Evolutionary conservation across 2,113 vertebrate species (phyloP).

Genomic region (Oryctolagus cuniculus): mOryCun1.1 NC_091449.1:55812001-55812500

Average conservation of each 20-base stretch:
- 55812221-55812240: neutral
- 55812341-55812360: neutral
- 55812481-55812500: neutral
- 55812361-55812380: neutral
- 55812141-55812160: neutral
- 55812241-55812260: neutral
- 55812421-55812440: neutral
- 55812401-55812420: neutral
- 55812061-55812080: neutral
- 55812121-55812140: neutral
- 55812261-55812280: neutral
- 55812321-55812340: neutral
- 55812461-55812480: neutral
- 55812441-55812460: neutral
- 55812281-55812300: neutral
- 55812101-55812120: too few species aligned
- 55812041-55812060: neutral
- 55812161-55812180: neutral
- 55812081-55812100: neutral
- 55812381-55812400: neutral
- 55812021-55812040: neutral
- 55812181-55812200: neutral
- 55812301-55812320: neutral
- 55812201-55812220: neutral
- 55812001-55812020: slow-evolving; percentile 8